phyloP scores from a whole-genome alignment of 2,113 vertebrate genomes.

The Grammomys dolichurus region DNA sequence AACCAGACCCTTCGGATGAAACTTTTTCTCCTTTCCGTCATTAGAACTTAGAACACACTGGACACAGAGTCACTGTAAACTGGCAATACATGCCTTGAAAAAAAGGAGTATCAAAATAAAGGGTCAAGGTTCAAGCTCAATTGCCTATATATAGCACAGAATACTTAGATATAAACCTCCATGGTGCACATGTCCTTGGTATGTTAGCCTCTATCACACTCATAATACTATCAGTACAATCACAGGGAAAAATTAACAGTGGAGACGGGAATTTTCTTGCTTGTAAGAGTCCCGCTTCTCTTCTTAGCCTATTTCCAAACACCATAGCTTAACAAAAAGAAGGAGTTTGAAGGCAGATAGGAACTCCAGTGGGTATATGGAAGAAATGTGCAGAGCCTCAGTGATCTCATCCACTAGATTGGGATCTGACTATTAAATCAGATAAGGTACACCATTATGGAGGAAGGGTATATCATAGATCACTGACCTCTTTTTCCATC shows the following conservation, averaged over 20 bases:
- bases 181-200: background rate
- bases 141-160: background rate
- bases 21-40: background rate
- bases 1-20: background rate
- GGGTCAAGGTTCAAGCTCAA: background rate
- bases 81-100: rapidly evolving
- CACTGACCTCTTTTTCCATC: background rate
- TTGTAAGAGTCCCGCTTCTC: background rate
- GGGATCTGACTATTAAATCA: background rate
- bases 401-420: background rate
- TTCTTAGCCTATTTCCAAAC: background rate
- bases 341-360: background rate
- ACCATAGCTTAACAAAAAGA: background rate
- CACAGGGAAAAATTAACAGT: background rate
- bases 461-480: background rate
- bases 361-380: background rate
- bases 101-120: background rate
- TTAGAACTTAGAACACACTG: background rate
- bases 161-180: background rate
- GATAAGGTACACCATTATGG: background rate
- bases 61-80: background rate
- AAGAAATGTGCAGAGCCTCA: background rate
- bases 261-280: background rate
- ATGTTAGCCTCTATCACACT: background rate
- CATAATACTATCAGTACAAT: background rate